Evolutionary conservation across 2,888 invertebrate genomes (phyloP), one percentile per base, ranked within the genome.

Genomic region (Heliconius ismenius): DNA sequence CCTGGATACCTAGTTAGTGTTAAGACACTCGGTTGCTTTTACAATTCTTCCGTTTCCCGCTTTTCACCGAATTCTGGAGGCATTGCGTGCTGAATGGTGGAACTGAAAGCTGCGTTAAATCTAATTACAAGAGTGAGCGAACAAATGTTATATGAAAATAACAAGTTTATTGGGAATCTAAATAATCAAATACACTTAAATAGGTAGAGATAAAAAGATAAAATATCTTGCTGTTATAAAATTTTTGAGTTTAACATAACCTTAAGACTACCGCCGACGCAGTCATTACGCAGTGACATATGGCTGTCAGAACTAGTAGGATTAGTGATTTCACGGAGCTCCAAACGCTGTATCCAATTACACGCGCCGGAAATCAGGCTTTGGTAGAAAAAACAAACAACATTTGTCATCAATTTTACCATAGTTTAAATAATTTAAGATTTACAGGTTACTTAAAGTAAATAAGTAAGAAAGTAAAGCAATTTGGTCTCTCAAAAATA

Each of bases 281-380:
- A 83, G 87, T 92, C 91, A 91, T 93, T 93, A 92, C 86, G 81
- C 84, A 88, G 88, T 93, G 92, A 94, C 94, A 93, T 94, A 93
- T 93, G 92, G 92, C 90, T 92, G 93, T 93, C 93, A 92, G 90
- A 93, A 93, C 93, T 93, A 93, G 92, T 89, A 89, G 91, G 93
- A 93, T 94, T 94, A 93, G 92, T 93, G 91, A 93, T 94, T 93
- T 93, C 90, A 93, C 92, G 92, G 92, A 86, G 90, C 87, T 86
- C 88, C 83, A 83, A 88, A 86, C 89, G 87, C 83, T 87, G 93
- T 85, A 90, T 93, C 93, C 92, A 93, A 93, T 94, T 93, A 93
- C 89, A 86, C 81, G 83, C 89, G 84, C 88, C 88, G 90, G 90
- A 92, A 90, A 91, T 87, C 83, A 84, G 86, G 88, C 89, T 88